These are phyloP conservation scores for Mythimna lalbum DNA, from an alignment of 2,888 invertebrate genomes.

Conservation along the genomic window DNA sequence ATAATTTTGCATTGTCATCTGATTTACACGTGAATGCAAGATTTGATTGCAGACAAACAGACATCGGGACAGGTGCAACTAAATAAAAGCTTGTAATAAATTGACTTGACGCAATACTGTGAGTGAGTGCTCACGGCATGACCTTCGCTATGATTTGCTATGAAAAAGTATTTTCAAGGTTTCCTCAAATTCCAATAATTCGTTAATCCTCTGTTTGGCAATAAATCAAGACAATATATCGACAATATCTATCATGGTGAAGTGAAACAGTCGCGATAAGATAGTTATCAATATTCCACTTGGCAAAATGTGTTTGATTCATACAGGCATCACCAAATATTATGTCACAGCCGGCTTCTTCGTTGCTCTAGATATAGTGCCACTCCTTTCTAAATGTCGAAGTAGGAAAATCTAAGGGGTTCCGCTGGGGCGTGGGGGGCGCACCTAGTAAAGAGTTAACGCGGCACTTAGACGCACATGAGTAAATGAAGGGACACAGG, in stretches of 20 bases:
- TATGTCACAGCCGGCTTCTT: not conserved
- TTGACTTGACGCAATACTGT: not conserved
- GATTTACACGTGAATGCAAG: no score
- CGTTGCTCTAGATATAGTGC: not conserved
- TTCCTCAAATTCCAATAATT: not conserved
- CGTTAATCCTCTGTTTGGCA: conserved; percentile 20
- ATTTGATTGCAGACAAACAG: no score
- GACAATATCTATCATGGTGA: conserved; percentile 14
- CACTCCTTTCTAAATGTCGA: no score
- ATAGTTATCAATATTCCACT: conserved; percentile 25
- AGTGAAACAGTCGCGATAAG: conserved; percentile 34
- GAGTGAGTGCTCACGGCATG: not conserved
- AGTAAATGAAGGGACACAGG: no score
- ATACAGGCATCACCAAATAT: not conserved
- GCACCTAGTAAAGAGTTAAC: no score
- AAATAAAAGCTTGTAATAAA: no score
- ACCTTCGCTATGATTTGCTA: not conserved
- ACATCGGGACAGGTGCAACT: no score
- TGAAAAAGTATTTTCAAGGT: conserved; percentile 19
- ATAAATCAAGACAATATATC: conserved; percentile 12
- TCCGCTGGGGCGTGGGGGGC: no score
- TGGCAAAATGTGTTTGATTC: conserved; percentile 4
- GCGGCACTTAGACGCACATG: no score
- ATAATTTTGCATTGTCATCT: no score
- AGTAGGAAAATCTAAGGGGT: no score